Evolutionary conservation across 2,888 invertebrate species (phyloP).

Genomic region (Thymelicus sylvestris): DNA sequence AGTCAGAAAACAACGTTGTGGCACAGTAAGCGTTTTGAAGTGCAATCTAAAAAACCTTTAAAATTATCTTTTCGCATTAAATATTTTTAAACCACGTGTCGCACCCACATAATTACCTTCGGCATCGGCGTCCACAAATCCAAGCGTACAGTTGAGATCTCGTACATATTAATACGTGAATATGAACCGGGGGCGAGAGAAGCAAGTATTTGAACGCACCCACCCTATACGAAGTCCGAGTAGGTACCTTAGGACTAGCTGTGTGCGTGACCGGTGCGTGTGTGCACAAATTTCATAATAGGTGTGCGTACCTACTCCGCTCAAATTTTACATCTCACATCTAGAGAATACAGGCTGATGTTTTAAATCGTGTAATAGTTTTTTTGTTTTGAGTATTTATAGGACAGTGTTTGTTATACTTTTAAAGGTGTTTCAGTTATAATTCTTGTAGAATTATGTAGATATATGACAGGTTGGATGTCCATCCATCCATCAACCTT

Average conservation of each 20-base stretch:
- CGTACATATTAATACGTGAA: conserved; percentile 81
- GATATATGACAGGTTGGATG: too few species aligned
- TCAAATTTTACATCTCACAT: conserved; percentile 84
- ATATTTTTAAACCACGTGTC: conserved; percentile 29
- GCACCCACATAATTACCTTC: conserved; percentile 58
- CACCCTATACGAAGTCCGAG: conserved; percentile 67
- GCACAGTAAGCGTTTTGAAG: too few species aligned
- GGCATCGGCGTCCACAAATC: conserved; percentile 67
- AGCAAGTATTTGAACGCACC: conserved; percentile 71
- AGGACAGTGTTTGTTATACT: too few species aligned
- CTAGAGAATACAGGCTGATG: conserved; percentile 66
- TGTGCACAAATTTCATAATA: conserved; percentile 80
- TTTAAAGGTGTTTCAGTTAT: neutral
- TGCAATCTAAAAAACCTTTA: too few species aligned
- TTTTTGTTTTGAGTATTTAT: too few species aligned
- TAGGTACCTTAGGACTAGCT: conserved; percentile 49
- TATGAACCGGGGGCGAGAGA: conserved; percentile 75
- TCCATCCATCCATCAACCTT: too few species aligned
- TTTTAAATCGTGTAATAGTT: conserved; percentile 14
- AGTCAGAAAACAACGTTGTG: too few species aligned
- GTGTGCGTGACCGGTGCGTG: conserved; percentile 61
- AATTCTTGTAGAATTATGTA: too few species aligned
- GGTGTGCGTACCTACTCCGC: conserved; percentile 71
- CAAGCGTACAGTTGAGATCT: conserved; percentile 70
- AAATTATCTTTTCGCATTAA: conserved; percentile 10